Percentiles rank a stretch among this genome's conserved stretches.
phyloP scores from a whole-genome alignment of 2,113 vertebrate genomes.

The Perccottus glenii region DNA sequence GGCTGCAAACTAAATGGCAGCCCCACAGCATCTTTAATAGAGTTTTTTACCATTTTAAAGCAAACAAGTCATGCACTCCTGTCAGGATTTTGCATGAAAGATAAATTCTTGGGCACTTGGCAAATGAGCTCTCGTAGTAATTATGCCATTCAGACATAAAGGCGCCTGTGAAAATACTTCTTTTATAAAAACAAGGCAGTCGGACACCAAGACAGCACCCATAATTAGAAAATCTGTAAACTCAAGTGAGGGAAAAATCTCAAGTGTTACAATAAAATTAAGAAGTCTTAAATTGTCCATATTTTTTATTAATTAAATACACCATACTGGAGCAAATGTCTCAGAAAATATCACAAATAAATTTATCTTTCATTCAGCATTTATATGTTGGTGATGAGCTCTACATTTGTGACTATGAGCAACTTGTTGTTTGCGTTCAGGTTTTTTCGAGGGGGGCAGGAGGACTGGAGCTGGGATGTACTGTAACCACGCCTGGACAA shows the following conservation, averaged over 20 bases:
- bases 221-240: conserved; percentile 10
- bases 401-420: conserved; percentile 93
- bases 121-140: conserved; percentile 21
- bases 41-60: conserved; percentile 29
- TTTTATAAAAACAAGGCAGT: conserved; percentile 8
- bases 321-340: conserved; percentile 99
- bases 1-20: conserved; percentile 41
- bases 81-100: conserved; percentile 20
- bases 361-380: conserved; percentile 99
- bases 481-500: conserved; percentile 94
- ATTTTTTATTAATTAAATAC: conserved; percentile 99
- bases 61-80: conserved; percentile 21
- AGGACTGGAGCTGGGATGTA: conserved; percentile 63
- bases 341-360: conserved; percentile 99
- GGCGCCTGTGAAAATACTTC: conserved; percentile 13
- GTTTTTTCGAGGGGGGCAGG: conserved; percentile 39
- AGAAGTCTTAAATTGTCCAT: conserved; percentile 84
- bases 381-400: conserved; percentile 94
- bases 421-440: conserved; percentile 72
- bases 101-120: conserved; percentile 25
- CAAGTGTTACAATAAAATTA: conserved; percentile 46
- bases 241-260: background rate
- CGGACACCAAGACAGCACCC: conserved; percentile 1
- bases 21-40: conserved; percentile 30
- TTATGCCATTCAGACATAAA: conserved; percentile 24